phyloP scores from a whole-genome alignment of 2,888 invertebrate species.

The Xanthia togata region DNA sequence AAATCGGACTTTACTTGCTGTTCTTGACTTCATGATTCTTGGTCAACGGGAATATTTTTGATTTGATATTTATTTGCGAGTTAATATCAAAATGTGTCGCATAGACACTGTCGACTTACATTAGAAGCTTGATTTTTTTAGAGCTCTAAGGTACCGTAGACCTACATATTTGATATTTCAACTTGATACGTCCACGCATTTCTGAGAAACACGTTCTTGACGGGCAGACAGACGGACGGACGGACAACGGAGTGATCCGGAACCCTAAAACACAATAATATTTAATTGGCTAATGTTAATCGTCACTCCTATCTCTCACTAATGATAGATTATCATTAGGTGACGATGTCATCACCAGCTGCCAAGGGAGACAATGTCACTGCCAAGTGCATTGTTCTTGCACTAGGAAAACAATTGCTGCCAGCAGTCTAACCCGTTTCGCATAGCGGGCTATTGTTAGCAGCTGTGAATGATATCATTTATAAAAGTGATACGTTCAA shows the following conservation, averaged over 20 bases:
- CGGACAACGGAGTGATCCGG: background rate
- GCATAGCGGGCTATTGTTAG: conserved; percentile 73
- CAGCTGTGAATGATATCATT: conserved; percentile 52
- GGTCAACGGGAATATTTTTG: background rate
- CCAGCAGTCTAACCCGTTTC: conserved; percentile 81
- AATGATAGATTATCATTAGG: conserved; percentile 63
- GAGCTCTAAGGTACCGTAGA: background rate
- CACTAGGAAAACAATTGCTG: conserved; percentile 75
- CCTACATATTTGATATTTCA: no score
- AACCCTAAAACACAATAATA: conserved; percentile 9
- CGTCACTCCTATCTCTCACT: conserved; percentile 9
- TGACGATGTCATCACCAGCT: conserved; percentile 65
- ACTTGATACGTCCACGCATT: background rate
- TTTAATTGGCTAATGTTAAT: conserved; percentile 30
- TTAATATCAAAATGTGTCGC: no score
- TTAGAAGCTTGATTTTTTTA: background rate
- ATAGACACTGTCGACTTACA: no score
- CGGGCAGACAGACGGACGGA: background rate
- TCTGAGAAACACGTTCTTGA: background rate
- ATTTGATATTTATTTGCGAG: no score
- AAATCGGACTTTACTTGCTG: background rate
- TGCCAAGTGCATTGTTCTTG: conserved; percentile 85
- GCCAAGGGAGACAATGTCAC: conserved; percentile 77
- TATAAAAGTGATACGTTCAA: conserved; percentile 45
- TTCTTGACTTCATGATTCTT: no score